Conservation (phyloP, 1,140 invertebrate species). For the Hermatobates lingyangjiaoensis region DNA sequence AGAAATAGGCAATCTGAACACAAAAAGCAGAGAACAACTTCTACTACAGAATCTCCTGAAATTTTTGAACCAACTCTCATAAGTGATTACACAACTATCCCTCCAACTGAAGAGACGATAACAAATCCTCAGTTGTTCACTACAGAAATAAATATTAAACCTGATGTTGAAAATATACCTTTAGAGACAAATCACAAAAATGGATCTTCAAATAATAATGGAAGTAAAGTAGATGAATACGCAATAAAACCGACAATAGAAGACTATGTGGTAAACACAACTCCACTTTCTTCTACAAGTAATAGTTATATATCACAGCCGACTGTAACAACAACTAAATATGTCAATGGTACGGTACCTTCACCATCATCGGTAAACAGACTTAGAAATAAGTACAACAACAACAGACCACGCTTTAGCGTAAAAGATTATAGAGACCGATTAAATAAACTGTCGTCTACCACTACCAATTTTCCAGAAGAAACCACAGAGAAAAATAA, state of each 20-base stretch:
- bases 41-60: constrained; percentile 8
- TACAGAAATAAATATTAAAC: constrained; percentile 1
- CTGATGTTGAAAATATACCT: background rate
- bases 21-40: constrained; percentile 8
- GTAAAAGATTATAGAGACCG: constrained; percentile 28
- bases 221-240: background rate
- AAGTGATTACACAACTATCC: constrained; percentile 3
- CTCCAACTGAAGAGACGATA: constrained; percentile 2
- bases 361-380: constrained; percentile 4
- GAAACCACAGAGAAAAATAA: background rate
- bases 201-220: background rate
- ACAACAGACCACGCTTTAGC: constrained; percentile 18
- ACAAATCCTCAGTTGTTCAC: constrained; percentile 1
- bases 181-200: background rate
- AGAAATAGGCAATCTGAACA: constrained; percentile 4
- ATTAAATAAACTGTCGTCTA: constrained; percentile 21
- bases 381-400: constrained; percentile 16
- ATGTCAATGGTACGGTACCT: constrained; percentile 10
- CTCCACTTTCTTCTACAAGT: background rate
- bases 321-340: constrained; percentile 6
- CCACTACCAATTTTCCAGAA: constrained; percentile 12
- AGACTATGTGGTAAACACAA: background rate
- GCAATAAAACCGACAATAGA: background rate
- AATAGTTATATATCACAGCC: constrained; percentile 4
- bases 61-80: background rate